Percentiles rank a stretch among this genome's conserved stretches.
phyloP scores from a whole-genome alignment of 2,888 invertebrate genomes.

The Drosophila lutescens region DNA sequence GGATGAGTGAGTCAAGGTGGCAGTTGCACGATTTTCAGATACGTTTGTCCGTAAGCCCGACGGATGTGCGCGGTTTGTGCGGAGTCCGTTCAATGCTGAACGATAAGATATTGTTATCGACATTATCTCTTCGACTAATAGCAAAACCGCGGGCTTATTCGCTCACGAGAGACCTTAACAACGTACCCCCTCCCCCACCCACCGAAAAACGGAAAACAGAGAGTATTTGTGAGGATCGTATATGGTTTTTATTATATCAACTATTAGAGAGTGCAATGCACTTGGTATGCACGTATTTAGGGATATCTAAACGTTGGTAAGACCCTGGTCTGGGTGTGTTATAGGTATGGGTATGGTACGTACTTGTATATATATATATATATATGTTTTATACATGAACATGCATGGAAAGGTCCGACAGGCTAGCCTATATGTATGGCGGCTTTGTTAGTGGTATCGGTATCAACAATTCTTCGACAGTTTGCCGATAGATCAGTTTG shows the following conservation, averaged over 20 bases:
- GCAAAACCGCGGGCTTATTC: conserved; percentile 15
- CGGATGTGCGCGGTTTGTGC: conserved; percentile 1
- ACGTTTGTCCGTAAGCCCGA: background rate
- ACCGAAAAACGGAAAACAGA: background rate
- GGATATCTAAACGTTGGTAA: conserved; percentile 23
- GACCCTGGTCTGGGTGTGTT: conserved; percentile 14
- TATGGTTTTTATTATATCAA: conserved; percentile 1
- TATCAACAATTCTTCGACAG: conserved; percentile 80
- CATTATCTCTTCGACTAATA: conserved; percentile 58
- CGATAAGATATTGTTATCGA: conserved; percentile 73
- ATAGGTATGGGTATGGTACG: conserved; percentile 11
- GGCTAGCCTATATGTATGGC: conserved; percentile 10
- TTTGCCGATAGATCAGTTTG: conserved; percentile 80
- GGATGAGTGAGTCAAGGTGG: conserved; percentile 7
- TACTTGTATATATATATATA: background rate
- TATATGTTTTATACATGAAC: background rate
- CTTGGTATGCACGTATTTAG: conserved; percentile 30
- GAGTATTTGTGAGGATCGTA: conserved; percentile 4
- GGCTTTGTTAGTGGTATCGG: conserved; percentile 60
- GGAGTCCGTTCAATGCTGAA: conserved; percentile 53
- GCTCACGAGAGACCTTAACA: conserved; percentile 1
- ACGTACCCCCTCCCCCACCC: too few relatives aligned
- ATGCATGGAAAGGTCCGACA: conserved; percentile 22
- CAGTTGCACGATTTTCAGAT: conserved; percentile 3
- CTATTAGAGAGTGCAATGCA: conserved; percentile 17